A percentile compares a stretch with the other conserved stretches of the same genome.
Evolutionary conservation across 2,888 invertebrate genomes (phyloP).

Genomic region (Sipunculus nudus): DNA sequence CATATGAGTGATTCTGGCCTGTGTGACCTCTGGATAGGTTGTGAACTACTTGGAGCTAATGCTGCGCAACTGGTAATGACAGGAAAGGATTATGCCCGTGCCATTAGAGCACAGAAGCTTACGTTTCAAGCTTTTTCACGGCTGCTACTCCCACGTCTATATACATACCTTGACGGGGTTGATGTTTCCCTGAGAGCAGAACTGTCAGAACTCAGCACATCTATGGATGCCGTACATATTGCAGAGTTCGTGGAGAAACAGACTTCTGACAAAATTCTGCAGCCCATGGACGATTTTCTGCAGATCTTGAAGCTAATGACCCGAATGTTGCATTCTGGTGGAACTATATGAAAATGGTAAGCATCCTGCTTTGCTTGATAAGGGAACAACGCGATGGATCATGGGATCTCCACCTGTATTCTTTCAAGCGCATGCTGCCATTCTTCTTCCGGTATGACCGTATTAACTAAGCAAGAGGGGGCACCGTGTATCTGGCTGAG

Average conservation of each 20-base stretch:
- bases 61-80: constrained; percentile 13
- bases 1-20: constrained; percentile 22
- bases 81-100: constrained; percentile 20
- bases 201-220: background rate
- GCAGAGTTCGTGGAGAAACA: background rate
- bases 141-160: constrained; percentile 7
- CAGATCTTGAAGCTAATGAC: background rate
- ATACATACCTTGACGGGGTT: constrained; percentile 1
- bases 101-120: constrained; percentile 18
- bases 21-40: constrained; percentile 21
- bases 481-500: constrained; percentile 15
- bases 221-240: background rate
- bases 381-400: constrained; percentile 7
- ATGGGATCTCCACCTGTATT: constrained; percentile 12
- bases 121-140: constrained; percentile 15
- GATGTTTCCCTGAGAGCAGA: background rate
- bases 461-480: constrained; percentile 14
- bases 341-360: constrained; percentile 15
- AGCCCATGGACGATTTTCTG: background rate
- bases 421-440: constrained; percentile 15
- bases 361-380: constrained; percentile 11
- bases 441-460: constrained; percentile 13
- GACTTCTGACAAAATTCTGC: constrained; percentile 1
- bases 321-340: constrained; percentile 12
- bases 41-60: constrained; percentile 14